Evolutionary conservation across 2,113 vertebrate species (phyloP).

Genomic region (Datnioides undecimradiatus): DNA sequence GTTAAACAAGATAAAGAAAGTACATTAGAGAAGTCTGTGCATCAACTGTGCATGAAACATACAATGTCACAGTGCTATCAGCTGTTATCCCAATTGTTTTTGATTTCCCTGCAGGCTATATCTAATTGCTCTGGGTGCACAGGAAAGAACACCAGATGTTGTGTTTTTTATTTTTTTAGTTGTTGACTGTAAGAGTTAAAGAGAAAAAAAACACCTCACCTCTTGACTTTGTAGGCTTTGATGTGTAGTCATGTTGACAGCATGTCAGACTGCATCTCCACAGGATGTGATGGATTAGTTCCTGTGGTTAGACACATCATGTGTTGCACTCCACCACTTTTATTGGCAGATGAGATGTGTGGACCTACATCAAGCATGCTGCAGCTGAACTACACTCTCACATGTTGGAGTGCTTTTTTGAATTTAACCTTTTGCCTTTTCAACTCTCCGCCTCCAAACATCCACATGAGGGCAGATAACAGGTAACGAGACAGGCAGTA

Average conservation of each 20-base stretch:
- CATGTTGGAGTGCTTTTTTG: background rate
- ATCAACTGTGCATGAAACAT: background rate
- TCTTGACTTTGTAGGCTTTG: conserved; percentile 56
- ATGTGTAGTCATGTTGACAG: conserved; percentile 66
- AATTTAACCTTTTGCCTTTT: conserved; percentile 2
- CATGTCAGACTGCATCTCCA: conserved; percentile 65
- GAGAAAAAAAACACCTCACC: conserved; percentile 16
- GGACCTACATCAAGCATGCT: background rate
- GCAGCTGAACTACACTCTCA: background rate
- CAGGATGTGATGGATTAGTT: conserved; percentile 67
- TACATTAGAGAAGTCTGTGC: background rate
- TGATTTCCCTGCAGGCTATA: conserved; percentile 2
- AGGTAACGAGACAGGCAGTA: conserved; percentile 10
- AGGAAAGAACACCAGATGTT: conserved; percentile 9
- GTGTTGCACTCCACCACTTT: conserved; percentile 40
- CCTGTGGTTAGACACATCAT: conserved; percentile 60
- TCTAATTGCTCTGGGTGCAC: background rate
- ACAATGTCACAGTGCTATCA: background rate
- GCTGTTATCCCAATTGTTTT: conserved; percentile 7
- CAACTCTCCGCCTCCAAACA: background rate
- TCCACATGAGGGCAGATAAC: conserved; percentile 11
- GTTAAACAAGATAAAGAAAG: background rate
- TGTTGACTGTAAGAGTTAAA: background rate
- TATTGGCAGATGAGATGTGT: conserved; percentile 44
- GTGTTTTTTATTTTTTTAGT: background rate